Evolutionary conservation across 2,797 vertebrate species (phyloP), one percentile per base, ranked within the genome.

Genomic region (Clarias platycephalus): DNA sequence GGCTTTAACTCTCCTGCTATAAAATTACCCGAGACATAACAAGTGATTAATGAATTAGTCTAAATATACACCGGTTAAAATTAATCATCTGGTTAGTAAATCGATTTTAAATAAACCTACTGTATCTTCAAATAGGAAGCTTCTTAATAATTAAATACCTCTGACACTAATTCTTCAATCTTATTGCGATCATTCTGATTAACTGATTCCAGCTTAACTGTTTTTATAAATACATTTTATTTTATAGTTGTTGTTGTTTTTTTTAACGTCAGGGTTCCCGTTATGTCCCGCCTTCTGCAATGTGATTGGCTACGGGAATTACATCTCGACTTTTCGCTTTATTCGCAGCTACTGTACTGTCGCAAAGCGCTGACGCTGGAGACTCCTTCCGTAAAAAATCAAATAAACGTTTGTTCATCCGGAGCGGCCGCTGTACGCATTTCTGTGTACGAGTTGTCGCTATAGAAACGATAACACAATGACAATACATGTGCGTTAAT

Each of bases 1-100:
- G 37, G 85, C 88, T 89, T 91, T 88, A 85, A 75, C 63, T 90
- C 88, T 90, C 90, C 92, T 1, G 26, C 63, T 64, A 71, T 37
- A 80, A 60, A 76, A 67, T 28, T 3, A 55, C 26, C 28, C 16
- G 18, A 79, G 34, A 77, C 31, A 2, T 1, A 4, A 12, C n/a
- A 13, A 13, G 57, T 26, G 62, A 22, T 57, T 81, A 22, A 74
- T 63, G 22, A 31, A 13, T 8, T 31, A 20, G 18, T 22, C 37
- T 5, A 13, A 80, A 31, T 22, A 53, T 26, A 60, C 1, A 6
- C 55, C 0, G 34, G 20, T 9, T 1, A 22, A 58, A 12, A 58
- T 18, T 34, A 57, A 57, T 58, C 10, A 31, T 20, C 4, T 22
- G 49, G 26, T 57, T 31, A 18, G 9, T 63, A 53, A 13, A 53